These are phyloP conservation scores for Pelusios castaneus DNA, from an alignment of 2,113 vertebrate genomes.

Conservation along the genomic window DNA sequence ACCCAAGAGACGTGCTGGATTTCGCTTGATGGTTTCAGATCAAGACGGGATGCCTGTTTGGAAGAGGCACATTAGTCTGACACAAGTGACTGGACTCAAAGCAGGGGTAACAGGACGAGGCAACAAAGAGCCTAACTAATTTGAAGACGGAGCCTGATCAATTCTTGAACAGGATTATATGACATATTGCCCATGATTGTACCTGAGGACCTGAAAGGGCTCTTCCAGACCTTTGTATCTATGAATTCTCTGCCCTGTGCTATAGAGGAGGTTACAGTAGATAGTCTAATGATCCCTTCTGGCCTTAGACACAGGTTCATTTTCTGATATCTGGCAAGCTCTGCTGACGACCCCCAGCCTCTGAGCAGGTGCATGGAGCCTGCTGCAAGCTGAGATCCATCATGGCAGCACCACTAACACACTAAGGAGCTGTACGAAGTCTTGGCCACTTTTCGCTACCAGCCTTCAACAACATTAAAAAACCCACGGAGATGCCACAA, in stretches of 20 bases:
- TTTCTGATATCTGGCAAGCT: not conserved
- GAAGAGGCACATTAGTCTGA: too few species aligned
- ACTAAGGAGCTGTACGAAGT: not conserved
- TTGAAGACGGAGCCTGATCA: not conserved
- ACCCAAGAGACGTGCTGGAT: too few species aligned
- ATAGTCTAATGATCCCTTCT: not conserved
- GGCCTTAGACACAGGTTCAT: not conserved
- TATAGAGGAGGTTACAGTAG: not conserved
- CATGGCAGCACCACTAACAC: not conserved
- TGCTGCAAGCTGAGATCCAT: not conserved
- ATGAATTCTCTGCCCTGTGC: not conserved
- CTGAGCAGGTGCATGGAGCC: not conserved
- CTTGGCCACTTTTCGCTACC: not conserved
- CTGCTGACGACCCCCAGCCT: not conserved
- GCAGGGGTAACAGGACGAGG: too few species aligned
- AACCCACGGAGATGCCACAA: not conserved
- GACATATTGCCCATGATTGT: not conserved
- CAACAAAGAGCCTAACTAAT: too few species aligned
- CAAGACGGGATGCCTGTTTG: too few species aligned
- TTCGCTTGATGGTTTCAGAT: too few species aligned
- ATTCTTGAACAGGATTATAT: not conserved
- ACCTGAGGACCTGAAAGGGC: not conserved
- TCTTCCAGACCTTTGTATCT: not conserved
- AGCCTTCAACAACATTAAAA: not conserved
- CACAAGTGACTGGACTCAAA: too few species aligned